Conservation (phyloP, 2,113 vertebrate genomes). For the Oreotragus oreotragus region DNA sequence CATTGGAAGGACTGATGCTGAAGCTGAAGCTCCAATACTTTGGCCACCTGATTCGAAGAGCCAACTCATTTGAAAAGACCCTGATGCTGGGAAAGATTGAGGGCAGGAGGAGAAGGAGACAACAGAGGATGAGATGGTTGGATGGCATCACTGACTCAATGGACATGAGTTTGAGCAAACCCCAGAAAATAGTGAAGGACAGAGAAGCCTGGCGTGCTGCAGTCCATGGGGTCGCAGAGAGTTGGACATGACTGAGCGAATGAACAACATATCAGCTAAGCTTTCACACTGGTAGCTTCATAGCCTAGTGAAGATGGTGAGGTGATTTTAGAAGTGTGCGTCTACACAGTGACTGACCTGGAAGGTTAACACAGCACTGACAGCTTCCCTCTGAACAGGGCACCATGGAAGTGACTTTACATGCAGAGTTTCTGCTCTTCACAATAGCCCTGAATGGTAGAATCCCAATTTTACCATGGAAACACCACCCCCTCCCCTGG, state of each 20-base stretch:
- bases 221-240: background rate
- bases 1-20: background rate
- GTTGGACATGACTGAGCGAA: background rate
- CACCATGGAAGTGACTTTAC: background rate
- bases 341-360: background rate
- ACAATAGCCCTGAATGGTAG: background rate
- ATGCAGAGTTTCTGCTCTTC: background rate
- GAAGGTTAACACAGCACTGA: background rate
- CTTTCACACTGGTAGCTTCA: too few relatives aligned
- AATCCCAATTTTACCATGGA: background rate
- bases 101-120: background rate
- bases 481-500: background rate
- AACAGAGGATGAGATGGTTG: background rate
- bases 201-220: accelerated
- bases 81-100: background rate
- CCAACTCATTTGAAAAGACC: background rate
- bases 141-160: background rate
- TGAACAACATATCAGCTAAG: background rate
- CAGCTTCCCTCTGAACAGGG: background rate
- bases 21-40: background rate
- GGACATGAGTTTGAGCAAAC: background rate
- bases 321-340: background rate
- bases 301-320: background rate
- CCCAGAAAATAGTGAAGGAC: background rate
- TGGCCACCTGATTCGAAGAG: background rate